These are phyloP conservation scores for Augochlora pura DNA, from an alignment of 1,140 invertebrate genomes.

Conservation along the genomic window DNA sequence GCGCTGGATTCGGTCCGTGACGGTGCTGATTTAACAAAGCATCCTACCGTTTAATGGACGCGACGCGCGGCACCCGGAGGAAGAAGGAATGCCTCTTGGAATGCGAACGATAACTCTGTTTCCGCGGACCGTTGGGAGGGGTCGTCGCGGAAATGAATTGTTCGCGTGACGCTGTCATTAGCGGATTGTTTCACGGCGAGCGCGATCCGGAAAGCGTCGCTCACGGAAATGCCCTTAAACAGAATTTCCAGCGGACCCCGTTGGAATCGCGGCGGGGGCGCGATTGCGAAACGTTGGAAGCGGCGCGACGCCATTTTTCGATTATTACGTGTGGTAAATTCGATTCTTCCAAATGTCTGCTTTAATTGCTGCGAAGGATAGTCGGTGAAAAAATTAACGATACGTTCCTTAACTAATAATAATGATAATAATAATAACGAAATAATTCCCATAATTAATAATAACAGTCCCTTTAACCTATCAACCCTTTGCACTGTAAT, in stretches of 20 bases:
- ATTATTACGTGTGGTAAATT: too few species aligned
- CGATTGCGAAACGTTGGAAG: too few species aligned
- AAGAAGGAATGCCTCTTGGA: slow-evolving; percentile 33
- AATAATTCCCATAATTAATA: too few species aligned
- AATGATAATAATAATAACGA: too few species aligned
- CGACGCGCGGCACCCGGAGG: slow-evolving; percentile 12
- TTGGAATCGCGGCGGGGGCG: background rate
- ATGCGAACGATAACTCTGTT: slow-evolving; percentile 49
- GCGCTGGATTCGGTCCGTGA: slow-evolving; percentile 16
- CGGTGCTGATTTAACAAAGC: slow-evolving; percentile 56
- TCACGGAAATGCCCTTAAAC: background rate
- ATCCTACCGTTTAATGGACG: slow-evolving; percentile 44
- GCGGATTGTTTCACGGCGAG: background rate
- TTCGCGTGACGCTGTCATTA: background rate
- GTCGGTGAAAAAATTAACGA: too few species aligned
- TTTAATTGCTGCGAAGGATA: too few species aligned
- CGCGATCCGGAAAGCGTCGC: background rate
- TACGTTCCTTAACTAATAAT: too few species aligned
- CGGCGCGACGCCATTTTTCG: too few species aligned
- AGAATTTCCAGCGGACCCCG: background rate
- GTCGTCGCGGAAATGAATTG: slow-evolving; percentile 1
- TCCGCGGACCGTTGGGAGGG: background rate
- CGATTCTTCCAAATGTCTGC: too few species aligned
- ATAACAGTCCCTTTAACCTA: too few species aligned
- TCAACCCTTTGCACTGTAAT: too few species aligned